phyloP scores from a whole-genome alignment of 2,888 invertebrate genomes.

The Netelia virgata region DNA sequence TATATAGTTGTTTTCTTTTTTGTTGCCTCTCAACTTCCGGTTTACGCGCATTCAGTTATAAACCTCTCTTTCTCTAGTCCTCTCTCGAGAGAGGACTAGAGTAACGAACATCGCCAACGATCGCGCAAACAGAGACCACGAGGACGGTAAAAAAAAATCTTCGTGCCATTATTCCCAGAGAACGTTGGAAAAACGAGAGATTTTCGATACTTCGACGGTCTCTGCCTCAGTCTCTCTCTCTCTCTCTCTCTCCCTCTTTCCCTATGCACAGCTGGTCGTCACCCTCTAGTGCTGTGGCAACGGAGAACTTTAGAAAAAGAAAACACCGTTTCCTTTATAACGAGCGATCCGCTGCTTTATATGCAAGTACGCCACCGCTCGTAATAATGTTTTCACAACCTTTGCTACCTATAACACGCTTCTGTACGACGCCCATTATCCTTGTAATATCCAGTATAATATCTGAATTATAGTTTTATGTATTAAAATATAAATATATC shows the following conservation, averaged over 20 bases:
- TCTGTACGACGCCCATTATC: conserved; percentile 14
- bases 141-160: conserved; percentile 32
- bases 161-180: conserved; percentile 10
- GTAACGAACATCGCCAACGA: conserved; percentile 9
- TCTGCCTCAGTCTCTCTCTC: not conserved
- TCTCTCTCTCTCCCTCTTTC: not conserved
- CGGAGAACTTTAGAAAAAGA: conserved; percentile 14
- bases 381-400: conserved; percentile 42
- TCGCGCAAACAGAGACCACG: conserved; percentile 12
- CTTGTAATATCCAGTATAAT: not conserved
- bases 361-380: conserved; percentile 2
- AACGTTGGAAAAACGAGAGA: conserved; percentile 33
- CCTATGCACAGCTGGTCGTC: conserved; percentile 48
- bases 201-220: conserved; percentile 46
- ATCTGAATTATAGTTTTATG: too few species aligned
- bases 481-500: too few species aligned
- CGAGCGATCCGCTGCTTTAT: conserved; percentile 43
- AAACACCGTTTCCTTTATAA: conserved; percentile 28
- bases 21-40: conserved; percentile 25
- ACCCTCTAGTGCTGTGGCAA: conserved; percentile 10
- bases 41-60: conserved; percentile 18
- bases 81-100: not conserved
- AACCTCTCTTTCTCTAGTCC: too few species aligned
- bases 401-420: conserved; percentile 1
- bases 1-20: not conserved